Evolutionary conservation across 2,888 invertebrate genomes (phyloP).

Genomic region (Cotesia congregata): DNA sequence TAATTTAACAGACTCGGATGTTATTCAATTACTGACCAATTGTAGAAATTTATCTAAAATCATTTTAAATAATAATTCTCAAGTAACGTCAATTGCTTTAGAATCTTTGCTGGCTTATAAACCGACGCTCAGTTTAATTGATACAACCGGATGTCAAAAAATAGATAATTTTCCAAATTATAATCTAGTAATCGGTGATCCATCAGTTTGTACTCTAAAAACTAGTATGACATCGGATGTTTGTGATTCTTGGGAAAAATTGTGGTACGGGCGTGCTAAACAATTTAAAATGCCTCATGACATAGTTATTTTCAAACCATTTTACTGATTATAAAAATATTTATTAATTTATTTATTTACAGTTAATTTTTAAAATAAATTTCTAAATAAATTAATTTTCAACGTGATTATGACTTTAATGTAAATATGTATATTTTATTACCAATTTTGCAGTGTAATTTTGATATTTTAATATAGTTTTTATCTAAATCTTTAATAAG

Average conservation of each 20-base stretch:
- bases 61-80: slow-evolving; percentile 56
- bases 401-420: slow-evolving; percentile 62
- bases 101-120: slow-evolving; percentile 54
- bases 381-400: not conserved
- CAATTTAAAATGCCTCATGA: slow-evolving; percentile 55
- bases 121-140: slow-evolving; percentile 60
- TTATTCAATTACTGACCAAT: slow-evolving; percentile 55
- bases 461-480: slow-evolving; percentile 72
- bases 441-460: slow-evolving; percentile 80
- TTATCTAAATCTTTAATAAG: slow-evolving; percentile 66
- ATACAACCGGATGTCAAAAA: slow-evolving; percentile 58
- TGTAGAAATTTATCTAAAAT: slow-evolving; percentile 60
- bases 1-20: slow-evolving; percentile 58
- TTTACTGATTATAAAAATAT: slow-evolving; percentile 31
- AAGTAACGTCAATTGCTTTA: slow-evolving; percentile 55
- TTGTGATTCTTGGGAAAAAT: slow-evolving; percentile 56
- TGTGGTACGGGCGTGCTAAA: slow-evolving; percentile 59
- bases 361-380: slow-evolving; percentile 30
- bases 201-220: slow-evolving; percentile 58
- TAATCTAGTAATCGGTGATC: slow-evolving; percentile 53
- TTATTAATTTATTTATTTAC: slow-evolving; percentile 40
- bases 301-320: slow-evolving; percentile 60
- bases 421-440: slow-evolving; percentile 79
- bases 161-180: slow-evolving; percentile 54
- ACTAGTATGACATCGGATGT: slow-evolving; percentile 57